Conservation (phyloP, 1,140 invertebrate genomes). For the Drosophila sucinea region DNA sequence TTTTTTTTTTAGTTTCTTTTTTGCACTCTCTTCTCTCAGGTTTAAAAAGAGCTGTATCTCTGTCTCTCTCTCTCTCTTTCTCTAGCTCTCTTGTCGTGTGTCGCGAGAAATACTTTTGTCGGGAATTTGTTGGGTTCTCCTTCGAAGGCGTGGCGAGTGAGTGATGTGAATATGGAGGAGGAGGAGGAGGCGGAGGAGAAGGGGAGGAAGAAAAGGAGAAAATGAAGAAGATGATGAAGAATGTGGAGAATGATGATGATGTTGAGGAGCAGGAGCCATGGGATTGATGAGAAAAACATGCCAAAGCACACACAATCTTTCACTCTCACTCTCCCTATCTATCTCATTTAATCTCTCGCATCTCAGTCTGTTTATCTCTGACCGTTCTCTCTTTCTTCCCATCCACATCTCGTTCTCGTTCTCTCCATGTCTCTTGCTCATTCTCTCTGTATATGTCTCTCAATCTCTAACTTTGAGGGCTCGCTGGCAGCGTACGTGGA, state of each 20-base stretch:
- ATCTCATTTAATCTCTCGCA: conserved; percentile 6
- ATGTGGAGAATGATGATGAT: neutral
- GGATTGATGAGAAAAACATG: neutral
- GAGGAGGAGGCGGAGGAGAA: conserved; percentile 31
- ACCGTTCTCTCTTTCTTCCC: neutral
- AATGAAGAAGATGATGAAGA: neutral
- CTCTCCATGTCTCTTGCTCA: conserved; percentile 38
- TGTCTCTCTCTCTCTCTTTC: conserved; percentile 35
- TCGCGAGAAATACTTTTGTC: conserved; percentile 45
- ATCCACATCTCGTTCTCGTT: neutral
- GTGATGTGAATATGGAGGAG: conserved; percentile 52
- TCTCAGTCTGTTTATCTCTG: neutral
- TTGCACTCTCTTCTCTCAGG: conserved; percentile 80
- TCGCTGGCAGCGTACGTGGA: conserved; percentile 80
- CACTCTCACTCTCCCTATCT: conserved; percentile 21
- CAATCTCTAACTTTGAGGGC: conserved; percentile 62
- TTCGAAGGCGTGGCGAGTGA: conserved; percentile 60
- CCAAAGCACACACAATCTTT: neutral
- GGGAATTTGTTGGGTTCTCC: conserved; percentile 35
- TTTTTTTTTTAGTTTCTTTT: conserved; percentile 76
- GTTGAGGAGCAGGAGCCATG: neutral
- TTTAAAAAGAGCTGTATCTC: conserved; percentile 56
- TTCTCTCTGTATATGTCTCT: conserved; percentile 37
- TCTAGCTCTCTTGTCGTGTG: conserved; percentile 49
- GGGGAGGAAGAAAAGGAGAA: neutral